Conservation (phyloP, 2,888 invertebrate genomes). For the Helicoverpa assulta region DNA sequence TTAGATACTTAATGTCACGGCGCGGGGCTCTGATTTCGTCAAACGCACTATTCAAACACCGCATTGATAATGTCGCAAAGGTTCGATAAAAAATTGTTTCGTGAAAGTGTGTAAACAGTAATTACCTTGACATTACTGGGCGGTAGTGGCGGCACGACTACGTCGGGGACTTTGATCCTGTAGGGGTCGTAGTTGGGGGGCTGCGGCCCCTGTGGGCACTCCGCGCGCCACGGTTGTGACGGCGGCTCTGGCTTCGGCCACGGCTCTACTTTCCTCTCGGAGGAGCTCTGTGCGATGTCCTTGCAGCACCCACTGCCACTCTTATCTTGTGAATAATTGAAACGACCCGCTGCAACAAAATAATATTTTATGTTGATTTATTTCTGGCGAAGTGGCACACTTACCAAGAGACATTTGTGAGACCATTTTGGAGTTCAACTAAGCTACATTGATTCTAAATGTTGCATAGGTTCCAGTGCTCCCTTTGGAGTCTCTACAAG, state of each 20-base stretch:
- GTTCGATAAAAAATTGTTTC: conserved; percentile 29
- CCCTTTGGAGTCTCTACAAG: not conserved
- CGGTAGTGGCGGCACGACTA: conserved; percentile 81
- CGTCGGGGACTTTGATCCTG: conserved; percentile 82
- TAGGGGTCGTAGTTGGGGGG: conserved; percentile 85
- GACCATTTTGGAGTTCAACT: not conserved
- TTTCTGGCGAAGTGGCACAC: no score
- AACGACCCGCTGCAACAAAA: conserved; percentile 59
- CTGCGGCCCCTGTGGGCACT: conserved; percentile 77
- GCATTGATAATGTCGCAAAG: conserved; percentile 68
- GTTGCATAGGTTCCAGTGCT: no score
- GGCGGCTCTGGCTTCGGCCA: conserved; percentile 78
- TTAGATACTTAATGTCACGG: conserved; percentile 81
- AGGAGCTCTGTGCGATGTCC: conserved; percentile 74
- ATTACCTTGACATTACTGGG: conserved; percentile 82
- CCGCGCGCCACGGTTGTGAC: conserved; percentile 73
- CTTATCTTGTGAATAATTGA: conserved; percentile 73
- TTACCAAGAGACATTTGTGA: no score
- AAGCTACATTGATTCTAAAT: not conserved
- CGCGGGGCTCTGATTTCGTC: conserved; percentile 86
- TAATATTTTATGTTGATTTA: not conserved
- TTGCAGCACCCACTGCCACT: conserved; percentile 69
- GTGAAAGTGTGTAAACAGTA: conserved; percentile 4
- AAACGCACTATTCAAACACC: conserved; percentile 83
- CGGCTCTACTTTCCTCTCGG: conserved; percentile 75